Evolutionary conservation across 1,140 invertebrate genomes (phyloP).

Genomic region (Achatina immaculata): DNA sequence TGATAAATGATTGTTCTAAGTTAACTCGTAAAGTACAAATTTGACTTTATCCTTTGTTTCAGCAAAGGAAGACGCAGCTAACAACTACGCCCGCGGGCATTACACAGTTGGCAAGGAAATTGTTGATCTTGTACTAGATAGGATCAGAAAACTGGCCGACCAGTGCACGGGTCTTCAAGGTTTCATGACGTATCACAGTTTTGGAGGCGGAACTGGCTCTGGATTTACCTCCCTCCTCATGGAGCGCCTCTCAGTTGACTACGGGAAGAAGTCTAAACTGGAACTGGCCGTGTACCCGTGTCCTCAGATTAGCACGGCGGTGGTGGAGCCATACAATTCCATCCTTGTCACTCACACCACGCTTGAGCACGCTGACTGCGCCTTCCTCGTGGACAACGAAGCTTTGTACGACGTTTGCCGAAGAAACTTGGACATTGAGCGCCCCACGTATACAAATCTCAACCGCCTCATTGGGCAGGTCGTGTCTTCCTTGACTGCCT

Average conservation of each 20-base stretch:
- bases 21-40: too few species aligned
- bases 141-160: conserved; percentile 51
- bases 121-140: conserved; percentile 66
- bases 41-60: too few species aligned
- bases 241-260: conserved; percentile 89
- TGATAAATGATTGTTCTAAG: too few species aligned
- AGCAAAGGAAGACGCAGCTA: conserved; percentile 20
- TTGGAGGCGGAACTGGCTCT: conserved; percentile 80
- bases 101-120: conserved; percentile 70
- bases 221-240: conserved; percentile 89
- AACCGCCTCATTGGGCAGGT: conserved; percentile 73
- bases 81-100: conserved; percentile 50
- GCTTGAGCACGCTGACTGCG: conserved; percentile 49
- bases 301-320: conserved; percentile 79
- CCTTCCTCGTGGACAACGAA: conserved; percentile 79
- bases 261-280: conserved; percentile 74
- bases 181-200: conserved; percentile 87
- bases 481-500: conserved; percentile 76
- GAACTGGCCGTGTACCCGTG: conserved; percentile 73
- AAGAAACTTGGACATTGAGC: conserved; percentile 78
- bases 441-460: conserved; percentile 69
- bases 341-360: conserved; percentile 39
- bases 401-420: conserved; percentile 93
- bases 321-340: conserved; percentile 71
- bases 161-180: conserved; percentile 78